Conservation (phyloP, 2,113 vertebrate species). For the Neogobius melanostomus region DNA sequence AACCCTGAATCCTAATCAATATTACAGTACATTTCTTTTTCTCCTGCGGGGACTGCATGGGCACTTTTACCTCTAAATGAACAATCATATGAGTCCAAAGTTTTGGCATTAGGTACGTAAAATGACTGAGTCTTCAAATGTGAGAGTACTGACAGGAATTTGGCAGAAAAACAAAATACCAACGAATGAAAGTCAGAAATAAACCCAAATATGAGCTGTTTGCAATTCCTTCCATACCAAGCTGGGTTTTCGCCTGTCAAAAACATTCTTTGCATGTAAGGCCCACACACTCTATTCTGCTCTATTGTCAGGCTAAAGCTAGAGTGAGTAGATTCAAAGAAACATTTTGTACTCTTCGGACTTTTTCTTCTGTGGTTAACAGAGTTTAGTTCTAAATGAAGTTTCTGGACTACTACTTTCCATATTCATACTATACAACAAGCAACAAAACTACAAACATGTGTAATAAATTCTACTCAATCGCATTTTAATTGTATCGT, state of each 20-base stretch:
- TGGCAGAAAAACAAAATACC: constrained; percentile 37
- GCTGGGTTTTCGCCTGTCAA: constrained; percentile 27
- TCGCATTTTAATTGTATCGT: too few relatives aligned
- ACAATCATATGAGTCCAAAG: neutral
- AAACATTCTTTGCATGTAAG: constrained; percentile 23
- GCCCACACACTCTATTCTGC: constrained; percentile 24
- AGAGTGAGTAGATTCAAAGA: neutral
- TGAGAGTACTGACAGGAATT: constrained; percentile 36
- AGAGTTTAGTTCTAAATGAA: too few relatives aligned
- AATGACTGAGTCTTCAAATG: neutral
- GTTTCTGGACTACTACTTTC: too few relatives aligned
- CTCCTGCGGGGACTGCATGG: constrained; percentile 10
- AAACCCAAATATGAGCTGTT: constrained; percentile 31
- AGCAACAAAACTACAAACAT: too few relatives aligned
- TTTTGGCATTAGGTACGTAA: neutral
- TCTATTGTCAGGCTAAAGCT: constrained; percentile 11
- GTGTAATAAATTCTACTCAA: too few relatives aligned
- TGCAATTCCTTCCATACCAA: constrained; percentile 32
- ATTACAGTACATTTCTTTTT: constrained; percentile 19
- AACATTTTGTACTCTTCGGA: too few relatives aligned
- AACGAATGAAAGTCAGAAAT: constrained; percentile 35
- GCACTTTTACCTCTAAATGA: constrained; percentile 24
- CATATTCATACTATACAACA: too few relatives aligned
- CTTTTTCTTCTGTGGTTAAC: too few relatives aligned
- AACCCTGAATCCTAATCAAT: constrained; percentile 43